Conservation (phyloP, 2,888 invertebrate genomes). For the Neoascia interrupta region DNA sequence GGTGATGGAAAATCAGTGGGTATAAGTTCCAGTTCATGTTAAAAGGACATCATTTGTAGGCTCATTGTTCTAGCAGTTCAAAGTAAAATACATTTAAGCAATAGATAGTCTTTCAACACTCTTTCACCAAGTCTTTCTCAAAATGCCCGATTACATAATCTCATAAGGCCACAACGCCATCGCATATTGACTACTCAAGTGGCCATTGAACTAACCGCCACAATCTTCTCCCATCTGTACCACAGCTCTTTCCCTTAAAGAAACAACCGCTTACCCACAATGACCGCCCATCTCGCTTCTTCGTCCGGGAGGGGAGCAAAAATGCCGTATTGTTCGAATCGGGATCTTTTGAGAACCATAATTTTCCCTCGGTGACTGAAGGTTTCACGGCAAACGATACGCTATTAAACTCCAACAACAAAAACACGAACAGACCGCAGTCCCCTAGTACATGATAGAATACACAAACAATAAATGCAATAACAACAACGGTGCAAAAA, state of each 20-base stretch:
- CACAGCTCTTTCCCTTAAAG: not conserved
- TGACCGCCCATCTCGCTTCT: not conserved
- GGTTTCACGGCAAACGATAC: conserved; percentile 40
- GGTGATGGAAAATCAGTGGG: too few relatives aligned
- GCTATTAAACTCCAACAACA: conserved; percentile 16
- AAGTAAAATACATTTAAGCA: too few relatives aligned
- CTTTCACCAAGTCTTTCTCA: too few relatives aligned
- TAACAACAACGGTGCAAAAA: conserved; percentile 42
- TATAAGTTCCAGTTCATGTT: too few relatives aligned
- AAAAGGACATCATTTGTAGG: too few relatives aligned
- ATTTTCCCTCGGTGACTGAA: conserved; percentile 49
- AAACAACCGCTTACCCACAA: not conserved
- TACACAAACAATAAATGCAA: conserved; percentile 41
- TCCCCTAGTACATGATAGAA: conserved; percentile 11
- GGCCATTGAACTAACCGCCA: conserved; percentile 23
- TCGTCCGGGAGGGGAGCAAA: conserved; percentile 10
- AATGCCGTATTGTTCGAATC: conserved; percentile 26
- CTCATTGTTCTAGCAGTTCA: too few relatives aligned
- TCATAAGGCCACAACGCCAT: not conserved
- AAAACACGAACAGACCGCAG: not conserved
- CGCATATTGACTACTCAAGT: conserved; percentile 8
- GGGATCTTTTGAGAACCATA: conserved; percentile 36
- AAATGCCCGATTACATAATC: too few relatives aligned
- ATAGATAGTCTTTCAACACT: too few relatives aligned
- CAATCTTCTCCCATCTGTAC: not conserved